phyloP scores from a whole-genome alignment of 2,888 invertebrate species.

The Torymus texanus region DNA sequence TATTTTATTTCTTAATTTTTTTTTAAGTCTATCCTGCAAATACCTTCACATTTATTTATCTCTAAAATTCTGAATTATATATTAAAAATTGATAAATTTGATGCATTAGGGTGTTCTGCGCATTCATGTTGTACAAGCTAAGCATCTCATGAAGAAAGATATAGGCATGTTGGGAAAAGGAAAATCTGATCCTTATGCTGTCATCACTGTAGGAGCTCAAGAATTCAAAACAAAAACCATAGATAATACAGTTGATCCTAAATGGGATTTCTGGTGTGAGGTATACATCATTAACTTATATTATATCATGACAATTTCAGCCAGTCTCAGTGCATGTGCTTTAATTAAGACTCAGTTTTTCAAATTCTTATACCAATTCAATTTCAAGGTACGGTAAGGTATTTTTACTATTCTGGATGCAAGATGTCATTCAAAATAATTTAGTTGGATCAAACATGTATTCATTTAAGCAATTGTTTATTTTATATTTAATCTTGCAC shows the following conservation, averaged over 20 bases:
- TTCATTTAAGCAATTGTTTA: conserved; percentile 21
- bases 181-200: conserved; percentile 98
- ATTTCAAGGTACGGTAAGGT: conserved; percentile 50
- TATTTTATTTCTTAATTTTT: conserved; percentile 7
- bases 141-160: conserved; percentile 97
- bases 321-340: conserved; percentile 59
- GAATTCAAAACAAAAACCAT: conserved; percentile 95
- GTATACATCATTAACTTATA: conserved; percentile 77
- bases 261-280: conserved; percentile 99
- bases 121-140: conserved; percentile 95
- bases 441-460: neutral
- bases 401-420: conserved; percentile 43
- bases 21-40: neutral
- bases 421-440: conserved; percentile 23
- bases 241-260: conserved; percentile 94
- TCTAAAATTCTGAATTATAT: conserved; percentile 2
- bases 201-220: conserved; percentile 93
- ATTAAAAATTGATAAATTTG: neutral
- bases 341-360: conserved; percentile 51
- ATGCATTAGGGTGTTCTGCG: conserved; percentile 89
- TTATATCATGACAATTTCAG: neutral
- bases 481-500: conserved; percentile 17
- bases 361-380: conserved; percentile 37
- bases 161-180: conserved; percentile 94
- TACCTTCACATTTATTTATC: neutral